Evolutionary conservation across 2,113 vertebrate genomes (phyloP).

Genomic region (Machaerirhynchus nigripectus): DNA sequence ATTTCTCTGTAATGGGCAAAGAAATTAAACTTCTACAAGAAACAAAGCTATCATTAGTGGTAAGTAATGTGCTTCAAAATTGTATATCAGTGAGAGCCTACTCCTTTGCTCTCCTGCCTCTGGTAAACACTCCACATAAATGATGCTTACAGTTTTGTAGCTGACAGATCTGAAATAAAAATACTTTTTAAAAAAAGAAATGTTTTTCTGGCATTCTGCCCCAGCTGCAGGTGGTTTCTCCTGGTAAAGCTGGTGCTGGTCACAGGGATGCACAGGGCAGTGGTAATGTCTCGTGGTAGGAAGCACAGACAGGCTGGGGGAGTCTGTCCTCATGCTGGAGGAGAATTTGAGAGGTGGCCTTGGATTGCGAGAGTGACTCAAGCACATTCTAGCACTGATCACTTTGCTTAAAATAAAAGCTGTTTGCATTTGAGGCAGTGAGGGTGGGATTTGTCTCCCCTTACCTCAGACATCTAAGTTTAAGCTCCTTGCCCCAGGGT

Average conservation of each 20-base stretch:
- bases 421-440: background rate
- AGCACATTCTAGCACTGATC: conserved; percentile 20
- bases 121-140: background rate
- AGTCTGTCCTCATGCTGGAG: background rate
- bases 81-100: background rate
- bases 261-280: background rate
- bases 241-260: background rate
- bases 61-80: background rate
- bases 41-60: background rate
- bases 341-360: background rate
- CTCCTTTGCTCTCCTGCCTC: background rate
- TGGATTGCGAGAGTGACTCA: background rate
- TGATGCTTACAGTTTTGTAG: background rate
- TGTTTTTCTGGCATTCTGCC: background rate
- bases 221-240: background rate
- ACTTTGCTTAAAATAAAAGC: conserved; percentile 61
- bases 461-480: conserved; percentile 44
- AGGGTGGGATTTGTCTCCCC: conserved; percentile 30
- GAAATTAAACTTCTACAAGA: background rate
- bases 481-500: conserved; percentile 38
- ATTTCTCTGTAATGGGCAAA: background rate
- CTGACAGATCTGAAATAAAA: background rate
- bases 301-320: background rate
- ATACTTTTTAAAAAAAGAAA: background rate
- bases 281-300: fast-evolving